Base-by-base conservation (phyloP, 2,797 vertebrate genomes). In the Gouania willdenowi region DNA sequence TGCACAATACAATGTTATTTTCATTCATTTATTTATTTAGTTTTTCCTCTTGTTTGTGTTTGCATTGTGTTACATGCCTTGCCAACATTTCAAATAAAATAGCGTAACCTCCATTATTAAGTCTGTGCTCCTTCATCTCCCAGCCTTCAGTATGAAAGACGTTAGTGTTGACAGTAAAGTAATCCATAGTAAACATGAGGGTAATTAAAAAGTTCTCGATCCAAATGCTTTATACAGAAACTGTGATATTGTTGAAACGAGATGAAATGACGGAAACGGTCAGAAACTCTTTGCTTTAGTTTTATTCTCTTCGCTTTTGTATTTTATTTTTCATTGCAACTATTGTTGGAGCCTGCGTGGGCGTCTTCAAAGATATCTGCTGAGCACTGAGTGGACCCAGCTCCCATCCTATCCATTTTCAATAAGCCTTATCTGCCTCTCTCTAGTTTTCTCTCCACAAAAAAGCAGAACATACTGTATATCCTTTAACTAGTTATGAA, bases 321-420 rank as follows among this genome's bases (percentile, higher is more conserved):
- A 18, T 43, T 38, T 19, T 5, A 12, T 39, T 43, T 38, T 49
- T 17, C 9, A 30, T 65, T 46, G 48, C n/a, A n/a, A n/a, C 60
- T 3, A 43, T 35, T 56, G 68, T 70, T 59, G 41, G 55, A 68
- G 71, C 53, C 55, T 19, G 45, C 7, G 75, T 81, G 63, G 77
- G 75, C 20, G 16, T 31, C 47, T 60, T 59, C 48, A 59, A 56
- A 79, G 77, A 72, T 69, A 68, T 65, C 44, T 29, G 46, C 10
- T 18, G 55, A 65, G 56, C 26, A 13, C 59, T 34, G 49, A 75
- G 69, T 67, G 71, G 75, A 77, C 77, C 65, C 49, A 47, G 47
- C 65, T 69, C 73, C 81, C 65, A 50, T 83, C 68, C 67, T 78
- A 40, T 63, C 65, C 60, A 57, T 79, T 69, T 46, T 71, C 59